Percentiles rank a stretch among this genome's conserved stretches.
These are phyloP conservation scores for Coelinius sp. DNA, from an alignment of 2,888 invertebrate species.

Conservation along the genomic window DNA sequence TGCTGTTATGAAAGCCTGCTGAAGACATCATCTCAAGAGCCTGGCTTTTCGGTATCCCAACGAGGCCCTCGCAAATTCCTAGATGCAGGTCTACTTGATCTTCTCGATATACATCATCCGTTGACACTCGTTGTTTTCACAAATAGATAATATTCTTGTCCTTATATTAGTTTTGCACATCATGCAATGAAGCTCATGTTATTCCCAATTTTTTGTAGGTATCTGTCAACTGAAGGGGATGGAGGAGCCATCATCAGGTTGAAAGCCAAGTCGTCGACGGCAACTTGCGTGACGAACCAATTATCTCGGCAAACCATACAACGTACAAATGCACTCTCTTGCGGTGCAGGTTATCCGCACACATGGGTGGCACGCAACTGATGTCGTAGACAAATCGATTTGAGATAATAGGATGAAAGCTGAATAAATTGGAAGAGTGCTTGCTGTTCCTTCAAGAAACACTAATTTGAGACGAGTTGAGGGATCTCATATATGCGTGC, in stretches of 20 bases:
- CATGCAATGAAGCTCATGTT: not conserved
- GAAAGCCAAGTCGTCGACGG: not conserved
- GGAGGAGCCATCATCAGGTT: not conserved
- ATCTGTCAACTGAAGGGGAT: no score
- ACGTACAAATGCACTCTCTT: not conserved
- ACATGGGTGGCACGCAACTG: not conserved
- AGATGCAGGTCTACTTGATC: not conserved
- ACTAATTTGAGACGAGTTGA: not conserved
- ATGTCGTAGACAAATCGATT: not conserved
- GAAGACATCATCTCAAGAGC: not conserved
- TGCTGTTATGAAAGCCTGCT: not conserved
- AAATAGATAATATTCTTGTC: no score
- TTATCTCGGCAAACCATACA: not conserved
- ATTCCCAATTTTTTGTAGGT: not conserved
- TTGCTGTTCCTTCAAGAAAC: not conserved
- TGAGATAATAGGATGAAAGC: not conserved
- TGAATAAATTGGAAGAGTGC: not conserved
- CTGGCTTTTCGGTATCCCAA: not conserved
- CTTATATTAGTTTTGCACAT: no score
- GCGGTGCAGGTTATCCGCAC: not conserved
- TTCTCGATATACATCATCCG: no score
- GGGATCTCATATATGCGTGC: no score
- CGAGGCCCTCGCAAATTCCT: not conserved
- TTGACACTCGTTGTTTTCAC: no score
- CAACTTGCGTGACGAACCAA: slow-evolving; percentile 14